Percentiles rank a stretch among this genome's conserved stretches.
Evolutionary conservation across 2,797 vertebrate species (phyloP).

Genomic region (Sternotherus odoratus): DNA sequence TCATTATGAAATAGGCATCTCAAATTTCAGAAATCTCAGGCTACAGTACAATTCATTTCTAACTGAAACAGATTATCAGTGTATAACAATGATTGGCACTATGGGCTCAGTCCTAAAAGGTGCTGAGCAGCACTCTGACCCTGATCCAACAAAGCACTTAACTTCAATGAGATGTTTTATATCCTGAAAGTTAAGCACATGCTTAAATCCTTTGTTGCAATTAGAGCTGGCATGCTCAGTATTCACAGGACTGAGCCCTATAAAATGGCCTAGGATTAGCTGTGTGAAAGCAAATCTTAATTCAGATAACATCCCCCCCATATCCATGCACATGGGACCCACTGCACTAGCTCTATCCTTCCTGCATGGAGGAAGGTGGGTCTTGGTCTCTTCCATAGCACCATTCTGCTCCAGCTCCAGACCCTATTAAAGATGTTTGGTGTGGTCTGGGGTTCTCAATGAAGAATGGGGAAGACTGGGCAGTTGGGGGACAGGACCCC

Average conservation of each 20-base stretch:
- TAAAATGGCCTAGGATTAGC: neutral
- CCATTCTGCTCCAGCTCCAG: neutral
- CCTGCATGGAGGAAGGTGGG: neutral
- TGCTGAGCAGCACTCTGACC: neutral
- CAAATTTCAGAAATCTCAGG: neutral
- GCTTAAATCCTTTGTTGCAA: neutral
- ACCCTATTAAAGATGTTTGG: neutral
- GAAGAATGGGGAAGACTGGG: neutral
- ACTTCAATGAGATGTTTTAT: neutral
- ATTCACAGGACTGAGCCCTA: neutral
- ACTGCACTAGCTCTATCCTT: neutral
- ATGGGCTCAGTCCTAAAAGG: neutral
- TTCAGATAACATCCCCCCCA: neutral
- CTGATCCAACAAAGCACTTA: neutral
- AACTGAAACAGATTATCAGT: neutral
- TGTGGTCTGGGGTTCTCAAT: neutral
- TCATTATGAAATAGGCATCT: conserved; percentile 10
- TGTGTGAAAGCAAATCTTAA: neutral
- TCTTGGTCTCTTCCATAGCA: neutral
- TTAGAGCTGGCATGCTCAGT: neutral
- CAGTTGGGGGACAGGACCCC: neutral
- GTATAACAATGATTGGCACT: neutral
- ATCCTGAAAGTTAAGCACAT: neutral
- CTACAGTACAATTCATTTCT: neutral
- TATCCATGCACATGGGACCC: neutral